Base-by-base conservation (phyloP, 2,797 vertebrate genomes). In the Loriculus beryllinus region DNA sequence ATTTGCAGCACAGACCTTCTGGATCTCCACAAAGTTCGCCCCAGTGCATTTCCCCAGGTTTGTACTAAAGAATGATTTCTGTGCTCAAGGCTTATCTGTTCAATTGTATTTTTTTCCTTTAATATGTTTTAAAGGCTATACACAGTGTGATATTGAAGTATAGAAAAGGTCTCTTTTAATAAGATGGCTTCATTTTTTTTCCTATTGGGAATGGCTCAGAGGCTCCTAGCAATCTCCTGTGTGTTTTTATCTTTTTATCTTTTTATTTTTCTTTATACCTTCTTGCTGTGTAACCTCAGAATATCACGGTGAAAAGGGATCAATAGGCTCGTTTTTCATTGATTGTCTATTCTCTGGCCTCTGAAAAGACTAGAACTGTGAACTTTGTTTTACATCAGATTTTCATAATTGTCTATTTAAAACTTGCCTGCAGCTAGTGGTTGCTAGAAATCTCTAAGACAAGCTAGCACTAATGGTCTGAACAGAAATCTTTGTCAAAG, bases 381-480 rank as follows among this genome's bases (percentile, higher is more conserved):
- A 97, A 96, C 95, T 94, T 95, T 94, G 88, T 92, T 93, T 96
- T 89, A 93, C 90, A 84, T 97, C 96, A 89, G 75, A 95, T 97
- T 96, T 95, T 87, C 96, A 96, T 97, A 97, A 97, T 97, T 96
- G 93, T 97, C 96, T 97, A 64, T 91, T 82, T 65, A 96, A 95
- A 96, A 86, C 91, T 96, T 86, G 79, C 90, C 86, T 72, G 65
- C 64, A 95, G 90, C 96, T 79, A 54, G 82, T 43, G 68, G 77
- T 97, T 97, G 85, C 97, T 97, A 96, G 97, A 97, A 97, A 94
- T 94, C 95, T 97, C 96, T 93, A 95, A 97, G 88, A 91, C 84
- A 77, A 81, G 83, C 75, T 39, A 25, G 72, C 63, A 7, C 64
- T 87, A 84, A 65, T 56, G 72, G 81, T 91, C 90, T 45, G 79